A percentile compares a stretch with the other conserved stretches of the same genome.
Evolutionary conservation across 1,140 invertebrate genomes (phyloP).

Genomic region (Saccostrea cuccullata): DNA sequence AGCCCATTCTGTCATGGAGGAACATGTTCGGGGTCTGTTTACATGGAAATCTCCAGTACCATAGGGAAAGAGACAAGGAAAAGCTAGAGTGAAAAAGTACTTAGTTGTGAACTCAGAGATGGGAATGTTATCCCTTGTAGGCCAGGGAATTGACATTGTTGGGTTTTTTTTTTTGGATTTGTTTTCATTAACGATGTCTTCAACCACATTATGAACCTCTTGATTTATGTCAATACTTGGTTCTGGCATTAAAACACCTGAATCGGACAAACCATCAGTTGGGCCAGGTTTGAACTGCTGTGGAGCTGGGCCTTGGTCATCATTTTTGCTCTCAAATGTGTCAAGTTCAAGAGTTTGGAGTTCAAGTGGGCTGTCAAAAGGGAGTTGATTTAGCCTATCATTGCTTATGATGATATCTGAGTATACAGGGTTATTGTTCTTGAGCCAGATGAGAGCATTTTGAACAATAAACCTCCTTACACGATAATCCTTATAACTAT

Average conservation of each 20-base stretch:
- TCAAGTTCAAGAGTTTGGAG: constrained; percentile 40
- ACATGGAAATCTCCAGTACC: constrained; percentile 53
- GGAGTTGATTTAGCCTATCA: constrained; percentile 49
- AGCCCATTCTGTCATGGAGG: constrained; percentile 47
- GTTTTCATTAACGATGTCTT: constrained; percentile 44
- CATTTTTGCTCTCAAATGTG: background rate
- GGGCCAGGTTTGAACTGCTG: constrained; percentile 40
- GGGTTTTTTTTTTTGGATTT: constrained; percentile 51
- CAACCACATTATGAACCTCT: constrained; percentile 39
- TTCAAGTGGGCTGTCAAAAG: constrained; percentile 20
- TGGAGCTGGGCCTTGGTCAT: constrained; percentile 52
- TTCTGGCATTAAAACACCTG: constrained; percentile 50
- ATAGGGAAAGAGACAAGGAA: constrained; percentile 57
- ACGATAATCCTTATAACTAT: constrained; percentile 19
- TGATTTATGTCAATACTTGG: constrained; percentile 40
- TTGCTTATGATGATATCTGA: background rate
- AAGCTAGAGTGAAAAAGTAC: constrained; percentile 41
- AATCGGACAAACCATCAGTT: constrained; percentile 28
- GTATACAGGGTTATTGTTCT: constrained; percentile 44
- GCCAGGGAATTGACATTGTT: too few relatives aligned
- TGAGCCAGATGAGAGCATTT: constrained; percentile 49
- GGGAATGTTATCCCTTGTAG: background rate
- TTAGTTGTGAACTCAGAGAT: background rate
- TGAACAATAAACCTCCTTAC: constrained; percentile 40
- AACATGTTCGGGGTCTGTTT: constrained; percentile 43